Percentiles rank a stretch among this genome's conserved stretches.
phyloP scores from a whole-genome alignment of 2,113 vertebrate genomes.

The Vulpes lagopus region DNA sequence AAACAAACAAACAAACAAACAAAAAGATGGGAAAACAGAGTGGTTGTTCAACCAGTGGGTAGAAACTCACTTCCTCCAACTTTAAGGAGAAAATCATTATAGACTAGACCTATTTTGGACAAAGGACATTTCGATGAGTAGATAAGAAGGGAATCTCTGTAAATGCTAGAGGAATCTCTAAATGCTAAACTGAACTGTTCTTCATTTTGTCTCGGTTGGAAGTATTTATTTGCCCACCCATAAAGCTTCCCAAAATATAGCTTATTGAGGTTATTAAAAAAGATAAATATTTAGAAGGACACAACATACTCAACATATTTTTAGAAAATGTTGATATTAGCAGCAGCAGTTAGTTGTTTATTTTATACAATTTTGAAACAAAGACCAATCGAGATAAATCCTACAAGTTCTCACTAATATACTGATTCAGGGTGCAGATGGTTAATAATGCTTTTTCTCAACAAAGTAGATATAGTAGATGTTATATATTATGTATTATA shows the following conservation, averaged over 20 bases:
- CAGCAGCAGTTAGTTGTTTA: constrained; percentile 70
- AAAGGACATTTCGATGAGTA: neutral
- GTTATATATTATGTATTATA: neutral
- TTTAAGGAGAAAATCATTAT: neutral
- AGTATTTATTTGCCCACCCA: constrained; percentile 77
- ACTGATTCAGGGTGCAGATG: neutral
- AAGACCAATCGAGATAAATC: constrained; percentile 64
- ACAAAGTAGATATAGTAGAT: neutral
- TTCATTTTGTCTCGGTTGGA: constrained; percentile 42
- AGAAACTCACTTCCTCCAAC: neutral
- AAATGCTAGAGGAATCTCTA: neutral
- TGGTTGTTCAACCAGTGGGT: neutral
- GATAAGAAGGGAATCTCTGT: neutral
- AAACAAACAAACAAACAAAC: no score
- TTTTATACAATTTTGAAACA: constrained; percentile 70
- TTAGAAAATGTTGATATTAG: constrained; percentile 78
- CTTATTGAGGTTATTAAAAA: constrained; percentile 70
- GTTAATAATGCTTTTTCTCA: constrained; percentile 14
- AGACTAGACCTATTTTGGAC: neutral
- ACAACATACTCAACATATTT: constrained; percentile 69
- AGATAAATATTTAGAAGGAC: constrained; percentile 80
- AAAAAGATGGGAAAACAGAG: neutral
- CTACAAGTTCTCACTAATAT: constrained; percentile 39
- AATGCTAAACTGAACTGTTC: neutral
- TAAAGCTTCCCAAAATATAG: constrained; percentile 78